Evolutionary conservation across 2,888 invertebrate genomes (phyloP).

Genomic region (Cerceris rybyensis): DNA sequence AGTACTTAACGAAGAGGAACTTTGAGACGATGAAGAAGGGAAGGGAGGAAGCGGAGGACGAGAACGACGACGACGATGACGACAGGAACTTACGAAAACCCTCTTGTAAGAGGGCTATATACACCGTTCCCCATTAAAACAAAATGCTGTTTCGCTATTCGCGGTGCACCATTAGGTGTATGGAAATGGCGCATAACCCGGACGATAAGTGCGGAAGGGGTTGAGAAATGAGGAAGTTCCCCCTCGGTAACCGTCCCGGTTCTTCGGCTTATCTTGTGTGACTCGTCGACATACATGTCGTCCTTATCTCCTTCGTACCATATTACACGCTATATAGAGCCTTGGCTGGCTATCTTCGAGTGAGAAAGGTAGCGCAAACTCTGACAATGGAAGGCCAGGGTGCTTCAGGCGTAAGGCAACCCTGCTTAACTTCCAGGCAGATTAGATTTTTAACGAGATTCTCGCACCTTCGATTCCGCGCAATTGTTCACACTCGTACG

Average conservation of each 20-base stretch:
- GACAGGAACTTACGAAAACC: conserved; percentile 64
- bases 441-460: conserved; percentile 56
- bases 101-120: conserved; percentile 44
- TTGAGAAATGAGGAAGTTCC: conserved; percentile 70
- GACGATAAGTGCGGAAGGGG: conserved; percentile 70
- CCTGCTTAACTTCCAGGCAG: conserved; percentile 26
- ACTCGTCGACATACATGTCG: conserved; percentile 70
- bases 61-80: conserved; percentile 27
- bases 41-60: no score
- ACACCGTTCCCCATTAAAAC: conserved; percentile 65
- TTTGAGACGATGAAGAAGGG: conserved; percentile 37
- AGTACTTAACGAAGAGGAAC: conserved; percentile 66
- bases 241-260: conserved; percentile 66
- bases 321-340: conserved; percentile 63
- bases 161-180: conserved; percentile 67
- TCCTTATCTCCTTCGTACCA: conserved; percentile 66
- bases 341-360: conserved; percentile 59
- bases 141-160: conserved; percentile 69
- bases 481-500: background rate
- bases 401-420: conserved; percentile 49
- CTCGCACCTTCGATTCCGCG: background rate
- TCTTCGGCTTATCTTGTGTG: conserved; percentile 68
- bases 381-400: conserved; percentile 46
- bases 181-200: conserved; percentile 70
- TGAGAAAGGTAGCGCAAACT: conserved; percentile 53